Conservation (phyloP, 2,797 vertebrate species). For the Enteromius treurensis region DNA sequence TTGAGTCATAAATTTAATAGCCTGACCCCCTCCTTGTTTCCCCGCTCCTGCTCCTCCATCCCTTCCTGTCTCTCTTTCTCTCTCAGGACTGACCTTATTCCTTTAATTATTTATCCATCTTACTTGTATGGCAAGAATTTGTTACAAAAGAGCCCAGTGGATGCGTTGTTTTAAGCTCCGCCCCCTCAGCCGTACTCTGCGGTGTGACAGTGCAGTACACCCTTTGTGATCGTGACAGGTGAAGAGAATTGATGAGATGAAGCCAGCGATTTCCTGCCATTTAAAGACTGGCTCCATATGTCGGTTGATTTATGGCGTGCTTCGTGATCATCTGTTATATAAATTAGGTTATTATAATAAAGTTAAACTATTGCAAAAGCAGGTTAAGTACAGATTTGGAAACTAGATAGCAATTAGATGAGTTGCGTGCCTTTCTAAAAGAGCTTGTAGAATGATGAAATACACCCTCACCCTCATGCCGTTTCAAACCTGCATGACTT, state of each 20-base stretch:
- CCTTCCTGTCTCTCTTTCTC: constrained; percentile 36
- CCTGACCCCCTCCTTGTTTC: constrained; percentile 42
- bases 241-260: constrained; percentile 58
- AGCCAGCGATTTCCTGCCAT: constrained; percentile 65
- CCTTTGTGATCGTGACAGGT: constrained; percentile 53
- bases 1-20: constrained; percentile 72
- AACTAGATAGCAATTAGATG: constrained; percentile 54
- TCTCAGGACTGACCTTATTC: constrained; percentile 55
- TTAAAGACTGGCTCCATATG: constrained; percentile 63
- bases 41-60: constrained; percentile 48
- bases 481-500: constrained; percentile 5
- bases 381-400: constrained; percentile 49
- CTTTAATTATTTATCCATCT: constrained; percentile 63
- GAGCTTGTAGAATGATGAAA: constrained; percentile 21
- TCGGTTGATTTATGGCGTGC: constrained; percentile 67
- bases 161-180: constrained; percentile 19
- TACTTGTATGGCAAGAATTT: constrained; percentile 48
- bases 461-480: constrained; percentile 1
- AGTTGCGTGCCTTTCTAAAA: constrained; percentile 21
- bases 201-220: constrained; percentile 44
- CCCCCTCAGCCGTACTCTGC: constrained; percentile 30
- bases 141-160: constrained; percentile 42
- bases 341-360: constrained; percentile 72
- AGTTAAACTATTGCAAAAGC: constrained; percentile 63
- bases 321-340: constrained; percentile 69